Evolutionary conservation across 2,888 invertebrate genomes (phyloP).

Genomic region (Campaea margaritaria): DNA sequence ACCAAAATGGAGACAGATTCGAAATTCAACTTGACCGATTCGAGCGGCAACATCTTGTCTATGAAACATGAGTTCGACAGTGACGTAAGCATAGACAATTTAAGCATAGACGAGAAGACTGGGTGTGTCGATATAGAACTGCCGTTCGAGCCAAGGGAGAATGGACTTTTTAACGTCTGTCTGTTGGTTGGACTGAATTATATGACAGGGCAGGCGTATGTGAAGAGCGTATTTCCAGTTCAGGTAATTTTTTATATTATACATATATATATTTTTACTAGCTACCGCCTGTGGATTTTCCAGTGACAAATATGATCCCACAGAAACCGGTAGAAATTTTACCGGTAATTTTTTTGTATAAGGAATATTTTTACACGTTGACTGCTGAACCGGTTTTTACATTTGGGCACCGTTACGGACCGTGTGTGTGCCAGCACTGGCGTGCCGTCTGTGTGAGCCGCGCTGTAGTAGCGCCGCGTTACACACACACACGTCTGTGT

Average conservation of each 20-base stretch:
- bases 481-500: no score
- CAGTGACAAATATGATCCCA: no score
- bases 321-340: no score
- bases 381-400: no score
- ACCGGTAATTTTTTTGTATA: no score
- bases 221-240: slow-evolving; percentile 89
- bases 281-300: background rate
- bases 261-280: background rate
- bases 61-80: slow-evolving; percentile 61
- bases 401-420: no score
- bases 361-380: no score
- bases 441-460: no score
- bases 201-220: slow-evolving; percentile 87
- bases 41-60: slow-evolving; percentile 63
- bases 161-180: slow-evolving; percentile 88
- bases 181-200: slow-evolving; percentile 88
- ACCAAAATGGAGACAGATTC: slow-evolving; percentile 68
- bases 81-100: slow-evolving; percentile 57
- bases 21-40: slow-evolving; percentile 68
- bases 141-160: slow-evolving; percentile 70
- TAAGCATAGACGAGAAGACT: slow-evolving; percentile 73
- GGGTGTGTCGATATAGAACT: slow-evolving; percentile 72
- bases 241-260: slow-evolving; percentile 78
- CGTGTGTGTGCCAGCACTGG: no score
- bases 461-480: no score